A percentile compares a stretch with the other conserved stretches of the same genome.
These are phyloP conservation scores for Pampusana beccarii DNA, from an alignment of 2,113 vertebrate species.

Conservation along the genomic window DNA sequence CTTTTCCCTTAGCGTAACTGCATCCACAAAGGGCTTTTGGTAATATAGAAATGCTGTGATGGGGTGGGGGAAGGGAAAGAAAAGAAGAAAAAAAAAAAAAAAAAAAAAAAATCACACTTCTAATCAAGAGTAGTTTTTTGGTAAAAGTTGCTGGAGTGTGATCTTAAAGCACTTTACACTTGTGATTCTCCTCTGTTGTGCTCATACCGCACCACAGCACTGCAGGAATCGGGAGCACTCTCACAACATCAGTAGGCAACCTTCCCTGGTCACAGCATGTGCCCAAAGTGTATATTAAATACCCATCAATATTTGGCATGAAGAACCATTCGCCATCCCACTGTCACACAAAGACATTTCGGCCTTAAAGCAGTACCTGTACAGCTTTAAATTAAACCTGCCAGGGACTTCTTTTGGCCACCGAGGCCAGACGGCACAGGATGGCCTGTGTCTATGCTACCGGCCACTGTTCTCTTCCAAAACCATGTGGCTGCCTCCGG, in stretches of 20 bases:
- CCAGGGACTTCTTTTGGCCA: not conserved
- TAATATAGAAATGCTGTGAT: not conserved
- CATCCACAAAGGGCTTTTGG: not conserved
- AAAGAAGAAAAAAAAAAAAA: not conserved
- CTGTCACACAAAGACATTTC: not conserved
- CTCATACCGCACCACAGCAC: not conserved
- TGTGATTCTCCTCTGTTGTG: conserved; percentile 55
- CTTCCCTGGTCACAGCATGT: conserved; percentile 35
- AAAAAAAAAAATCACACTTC: conserved; percentile 22
- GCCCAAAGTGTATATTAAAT: conserved; percentile 44
- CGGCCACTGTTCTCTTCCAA: not conserved
- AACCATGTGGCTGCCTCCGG: conserved; percentile 11
- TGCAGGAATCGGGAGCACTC: conserved; percentile 32
- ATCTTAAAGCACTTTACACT: conserved; percentile 68
- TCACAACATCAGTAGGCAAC: conserved; percentile 41
- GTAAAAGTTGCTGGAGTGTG: conserved; percentile 51
- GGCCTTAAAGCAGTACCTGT: not conserved
- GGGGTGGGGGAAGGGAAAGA: too few relatives aligned
- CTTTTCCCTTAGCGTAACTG: not conserved
- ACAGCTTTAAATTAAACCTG: conserved; percentile 25
- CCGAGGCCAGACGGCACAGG: not conserved
- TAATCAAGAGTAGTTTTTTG: conserved; percentile 57
- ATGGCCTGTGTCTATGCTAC: not conserved
- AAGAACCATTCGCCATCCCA: not conserved
- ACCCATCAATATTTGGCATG: conserved; percentile 19